Evolutionary conservation across 2,113 vertebrate species (phyloP), one percentile per base, ranked within the genome.

Genomic region (Microtus richardsoni): DNA sequence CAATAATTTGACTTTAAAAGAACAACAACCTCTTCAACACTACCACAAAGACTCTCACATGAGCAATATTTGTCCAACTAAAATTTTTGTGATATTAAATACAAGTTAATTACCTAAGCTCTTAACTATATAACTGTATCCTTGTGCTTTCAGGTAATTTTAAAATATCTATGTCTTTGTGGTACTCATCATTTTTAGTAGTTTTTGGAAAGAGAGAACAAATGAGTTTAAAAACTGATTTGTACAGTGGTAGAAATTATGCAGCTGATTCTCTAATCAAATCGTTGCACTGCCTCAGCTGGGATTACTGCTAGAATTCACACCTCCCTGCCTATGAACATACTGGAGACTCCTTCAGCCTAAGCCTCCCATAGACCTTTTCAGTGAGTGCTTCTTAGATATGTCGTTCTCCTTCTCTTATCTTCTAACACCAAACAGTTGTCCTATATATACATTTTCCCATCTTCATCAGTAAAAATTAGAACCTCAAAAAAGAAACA

Each of bases 391-490:
- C 9, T 94, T 92, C 73, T 47, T 36, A 66, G 64, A 88, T 62
- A 49, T 44, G 62, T 13, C 78, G 1, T 79, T 58, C 10, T 21
- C 19, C 19, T 73, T 19, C 17, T 70, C 54, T 52, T 89, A 5
- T 30, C 64, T 49, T 16, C 17, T 41, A 95, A n/a, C 28, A 79
- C 3, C 14, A 36, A 66, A 28, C 5, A 26, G 8, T 12, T 86
- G 21, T 54, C 36, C 47, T 62, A 47, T 78, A 54, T 36, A 16
- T 95, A 60, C 52, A n/a, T 26, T 82, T 44, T 58, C 30, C 39
- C 78, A 21, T 85, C 36, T 93, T 91, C 49, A 22, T 86, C 68
- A 64, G 52, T 70, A 85, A 94, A 33, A 85, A 60, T 54, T 66
- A 44, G 68, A 13, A 5, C 7, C 5, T 66, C 80, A 73, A 83